Percentiles rank a stretch among this genome's conserved stretches.
These are phyloP conservation scores for Metellina segmentata DNA, from an alignment of 2,888 invertebrate species.

Conservation along the genomic window DNA sequence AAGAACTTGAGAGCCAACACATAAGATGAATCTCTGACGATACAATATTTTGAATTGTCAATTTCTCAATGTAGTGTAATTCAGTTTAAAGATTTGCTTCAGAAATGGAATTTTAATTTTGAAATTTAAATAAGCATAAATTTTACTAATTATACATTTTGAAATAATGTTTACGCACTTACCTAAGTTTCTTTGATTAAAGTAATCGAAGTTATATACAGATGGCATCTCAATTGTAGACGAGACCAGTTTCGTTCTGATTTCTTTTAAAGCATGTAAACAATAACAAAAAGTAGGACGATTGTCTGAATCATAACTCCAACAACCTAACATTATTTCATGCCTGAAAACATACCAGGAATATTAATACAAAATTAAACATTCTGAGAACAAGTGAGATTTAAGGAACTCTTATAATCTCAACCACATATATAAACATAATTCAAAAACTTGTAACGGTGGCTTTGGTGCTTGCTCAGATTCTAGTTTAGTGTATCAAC, in stretches of 20 bases:
- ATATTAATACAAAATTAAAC: slow-evolving; percentile 5
- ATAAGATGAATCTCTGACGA: no score
- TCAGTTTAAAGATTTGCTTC: background rate
- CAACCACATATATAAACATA: no score
- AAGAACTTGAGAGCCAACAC: no score
- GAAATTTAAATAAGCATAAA: background rate
- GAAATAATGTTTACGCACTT: background rate
- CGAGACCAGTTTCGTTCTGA: slow-evolving; percentile 79
- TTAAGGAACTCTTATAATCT: no score
- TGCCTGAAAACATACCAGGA: slow-evolving; percentile 88
- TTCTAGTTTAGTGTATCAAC: no score
- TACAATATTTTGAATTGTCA: no score
- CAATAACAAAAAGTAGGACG: slow-evolving; percentile 94
- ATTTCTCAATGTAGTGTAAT: no score
- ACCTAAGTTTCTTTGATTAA: slow-evolving; percentile 79
- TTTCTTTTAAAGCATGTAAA: slow-evolving; percentile 84
- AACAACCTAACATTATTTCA: slow-evolving; percentile 92
- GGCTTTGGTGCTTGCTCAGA: no score
- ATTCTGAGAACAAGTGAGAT: no score
- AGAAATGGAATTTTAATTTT: background rate
- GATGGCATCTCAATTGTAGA: slow-evolving; percentile 81
- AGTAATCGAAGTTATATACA: slow-evolving; percentile 83
- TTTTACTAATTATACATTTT: background rate
- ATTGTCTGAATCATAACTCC: slow-evolving; percentile 90
- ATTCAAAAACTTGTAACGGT: no score